Percentiles rank a stretch among this genome's conserved stretches.
These are phyloP conservation scores for Oikopleura vanhoeffeni DNA, from an alignment of 23 tunicate species.

Conservation along the genomic window DNA sequence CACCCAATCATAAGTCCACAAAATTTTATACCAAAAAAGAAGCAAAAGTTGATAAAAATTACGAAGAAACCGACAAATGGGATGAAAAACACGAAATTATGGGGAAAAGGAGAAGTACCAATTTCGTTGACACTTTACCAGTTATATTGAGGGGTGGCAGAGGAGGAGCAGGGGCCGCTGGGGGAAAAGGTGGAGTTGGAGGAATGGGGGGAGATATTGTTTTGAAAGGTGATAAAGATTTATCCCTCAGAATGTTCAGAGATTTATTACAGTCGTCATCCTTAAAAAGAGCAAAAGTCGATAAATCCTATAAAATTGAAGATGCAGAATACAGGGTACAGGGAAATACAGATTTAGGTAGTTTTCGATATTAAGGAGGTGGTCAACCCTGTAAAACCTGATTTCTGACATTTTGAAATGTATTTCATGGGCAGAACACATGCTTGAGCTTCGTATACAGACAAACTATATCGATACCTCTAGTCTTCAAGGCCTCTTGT, in stretches of 20 bases:
- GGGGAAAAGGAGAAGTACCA: background rate
- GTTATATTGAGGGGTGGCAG: background rate
- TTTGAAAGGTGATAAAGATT: background rate
- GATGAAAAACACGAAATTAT: background rate
- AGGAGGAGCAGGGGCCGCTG: background rate
- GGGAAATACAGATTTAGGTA: background rate
- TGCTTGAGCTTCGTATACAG: too few relatives aligned
- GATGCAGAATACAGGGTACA: background rate
- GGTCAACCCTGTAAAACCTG: too few relatives aligned
- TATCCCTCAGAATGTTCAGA: background rate
- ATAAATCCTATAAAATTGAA: background rate
- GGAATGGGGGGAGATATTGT: background rate
- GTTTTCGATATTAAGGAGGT: background rate
- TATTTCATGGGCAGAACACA: too few relatives aligned
- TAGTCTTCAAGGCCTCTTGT: too few relatives aligned
- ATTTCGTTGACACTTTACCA: background rate
- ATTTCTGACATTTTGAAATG: too few relatives aligned
- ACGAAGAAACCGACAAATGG: too few relatives aligned
- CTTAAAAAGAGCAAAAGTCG: background rate
- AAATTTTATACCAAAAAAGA: too few relatives aligned
- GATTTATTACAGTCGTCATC: background rate
- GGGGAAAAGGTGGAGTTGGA: conserved; percentile 1
- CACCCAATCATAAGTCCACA: too few relatives aligned
- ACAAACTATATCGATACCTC: too few relatives aligned
- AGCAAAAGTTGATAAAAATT: too few relatives aligned